These are phyloP conservation scores for Lepus townsendii DNA, from an alignment of 2,797 vertebrate species.

Conservation along the genomic window DNA sequence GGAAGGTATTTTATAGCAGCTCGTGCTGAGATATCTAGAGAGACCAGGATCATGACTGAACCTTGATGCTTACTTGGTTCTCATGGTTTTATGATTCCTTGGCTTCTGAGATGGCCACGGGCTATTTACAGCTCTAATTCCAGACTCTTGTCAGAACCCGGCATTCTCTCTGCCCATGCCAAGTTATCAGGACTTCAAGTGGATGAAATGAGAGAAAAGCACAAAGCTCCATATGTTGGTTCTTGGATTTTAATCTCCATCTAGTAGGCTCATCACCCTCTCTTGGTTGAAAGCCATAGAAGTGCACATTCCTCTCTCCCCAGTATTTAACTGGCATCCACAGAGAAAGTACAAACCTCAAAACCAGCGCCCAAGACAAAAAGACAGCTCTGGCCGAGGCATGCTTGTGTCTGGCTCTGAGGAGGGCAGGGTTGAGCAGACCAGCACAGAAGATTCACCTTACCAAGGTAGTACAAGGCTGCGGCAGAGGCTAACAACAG, in stretches of 20 bases:
- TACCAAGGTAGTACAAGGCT: constrained; percentile 76
- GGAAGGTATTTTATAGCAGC: constrained; percentile 56
- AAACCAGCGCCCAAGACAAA: constrained; percentile 53
- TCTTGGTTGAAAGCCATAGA: constrained; percentile 67
- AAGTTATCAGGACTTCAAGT: constrained; percentile 13
- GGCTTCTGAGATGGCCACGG: constrained; percentile 42
- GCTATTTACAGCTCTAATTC: constrained; percentile 21
- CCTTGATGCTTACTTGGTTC: constrained; percentile 39
- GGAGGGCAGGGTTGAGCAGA: constrained; percentile 69
- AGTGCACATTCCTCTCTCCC: constrained; percentile 40
- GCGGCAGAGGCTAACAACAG: background rate
- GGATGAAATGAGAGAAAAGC: constrained; percentile 62
- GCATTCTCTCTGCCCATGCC: constrained; percentile 31
- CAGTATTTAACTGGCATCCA: constrained; percentile 68
- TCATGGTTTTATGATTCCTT: constrained; percentile 72
- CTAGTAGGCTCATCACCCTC: constrained; percentile 23
- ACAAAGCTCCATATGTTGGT: constrained; percentile 41
- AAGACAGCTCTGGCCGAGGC: constrained; percentile 66
- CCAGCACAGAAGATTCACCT: constrained; percentile 62
- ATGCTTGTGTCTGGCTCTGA: constrained; percentile 78
- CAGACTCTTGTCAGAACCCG: constrained; percentile 55
- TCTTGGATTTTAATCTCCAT: constrained; percentile 47
- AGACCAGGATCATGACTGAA: constrained; percentile 61
- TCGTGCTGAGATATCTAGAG: constrained; percentile 58
- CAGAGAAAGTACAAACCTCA: constrained; percentile 70